Evolutionary conservation across 1,140 invertebrate genomes (phyloP), one percentile per base, ranked within the genome.

Genomic region (Neoseiulus cucumeris): DNA sequence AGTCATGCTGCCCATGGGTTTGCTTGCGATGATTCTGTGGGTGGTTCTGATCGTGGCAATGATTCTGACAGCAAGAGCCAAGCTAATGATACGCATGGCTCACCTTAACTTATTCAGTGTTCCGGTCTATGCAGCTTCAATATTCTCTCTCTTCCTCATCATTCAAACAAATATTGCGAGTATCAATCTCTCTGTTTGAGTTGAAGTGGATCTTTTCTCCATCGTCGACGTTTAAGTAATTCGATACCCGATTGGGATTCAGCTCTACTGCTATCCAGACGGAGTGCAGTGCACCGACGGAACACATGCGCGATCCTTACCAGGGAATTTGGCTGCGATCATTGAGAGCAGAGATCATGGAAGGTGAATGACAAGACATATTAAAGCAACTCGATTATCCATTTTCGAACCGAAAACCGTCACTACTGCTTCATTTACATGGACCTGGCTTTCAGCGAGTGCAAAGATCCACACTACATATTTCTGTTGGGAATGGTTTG

Each of bases 111-210:
- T 84, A 0, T 76, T 91, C 18, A 81, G 89, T 59, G 80, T 90
- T 67, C 86, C 87, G 44, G 86, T 90, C 4, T 89, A 87, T 17
- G 84, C 87, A 2, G 88, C 90, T 69, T 88, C 87, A 1, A 84
- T 91, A 42, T 80, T 89, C 14, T 79, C 91, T 25, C 83, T 89
- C 22, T 91, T 89, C 74, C 84, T 86, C 41, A 86, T 89, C 64
- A 86, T 85, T 39, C 87, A 91, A 80, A 85, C 90, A 65, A 92
- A 92, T 81, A 85, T 90, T 75, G 88, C 91, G 81, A 83, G 86
- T 80, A 65, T n/a, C 68, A 42, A 45, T 1, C 33, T 28, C 66
- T 64, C n/a, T n/a, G n/a, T n/a, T n/a, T n/a, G n/a, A n/a, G n/a
- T n/a, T n/a, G n/a, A n/a, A n/a, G n/a, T n/a, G n/a, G n/a, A n/a